Base-by-base conservation (phyloP, 92 coral and sea anemone genomes). In the Parazoanthus darwini region DNA sequence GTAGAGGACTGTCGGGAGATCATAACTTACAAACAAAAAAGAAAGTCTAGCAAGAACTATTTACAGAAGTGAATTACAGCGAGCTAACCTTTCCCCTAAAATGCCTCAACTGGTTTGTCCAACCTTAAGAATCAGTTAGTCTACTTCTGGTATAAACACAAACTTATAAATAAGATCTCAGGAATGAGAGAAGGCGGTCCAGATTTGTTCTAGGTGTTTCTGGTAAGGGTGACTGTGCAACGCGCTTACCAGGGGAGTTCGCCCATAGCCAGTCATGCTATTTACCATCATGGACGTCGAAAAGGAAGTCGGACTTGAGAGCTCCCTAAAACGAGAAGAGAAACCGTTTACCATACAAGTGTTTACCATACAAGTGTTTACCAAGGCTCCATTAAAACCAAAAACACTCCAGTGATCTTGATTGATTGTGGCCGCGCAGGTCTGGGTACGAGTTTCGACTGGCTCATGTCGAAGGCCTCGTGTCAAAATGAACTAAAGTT, bases 191-290 rank as follows among this genome's bases (percentile, higher is more conserved):
- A 84, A 84, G 42, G 79, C 87, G 63, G 87, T 84, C 87, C 87
- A 84, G 48, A 84, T 84, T 84, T 84, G 87, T 56, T 84, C 87
- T 84, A 84, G 87, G 29, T 84, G 87, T 84, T 84, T 84, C 79
- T 84, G 87, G 87, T 84, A 84, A 29, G 87, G 87, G 22, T 84
- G 87, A 26, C 78, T 56, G 46, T 44, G 75, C 29, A 84, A 50
- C 67, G 87, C 56, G 86, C 95, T 71, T 95, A 95, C 98, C 94
- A 95, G 50, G 2, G 95, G 91, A 10, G 95, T 46, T 87, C 98
- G 85, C 58, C 96, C 96, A 77, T 91, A 95, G n/a, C 94, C 95
- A 16, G 94, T 79, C 92, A 93, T 93, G 67, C 91, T 92, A 67
- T 88, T 89, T 13, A 94, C 93, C 94, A 94, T 93, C 63, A 89